phyloP scores from a whole-genome alignment of 1,140 invertebrate species.

The Gryon sp. region DNA sequence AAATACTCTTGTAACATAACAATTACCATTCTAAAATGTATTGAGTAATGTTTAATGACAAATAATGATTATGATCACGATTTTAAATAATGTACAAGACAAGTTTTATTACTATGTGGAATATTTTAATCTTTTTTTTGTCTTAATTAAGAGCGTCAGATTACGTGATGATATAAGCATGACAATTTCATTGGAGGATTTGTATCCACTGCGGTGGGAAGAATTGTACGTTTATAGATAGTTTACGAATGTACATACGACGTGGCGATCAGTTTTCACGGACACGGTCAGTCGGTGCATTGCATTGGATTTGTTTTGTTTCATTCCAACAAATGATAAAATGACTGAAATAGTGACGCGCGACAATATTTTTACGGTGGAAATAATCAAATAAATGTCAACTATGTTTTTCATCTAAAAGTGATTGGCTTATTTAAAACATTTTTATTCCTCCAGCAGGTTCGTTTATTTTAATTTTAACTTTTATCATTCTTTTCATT shows the following conservation, averaged over 20 bases:
- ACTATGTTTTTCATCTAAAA: too few relatives aligned
- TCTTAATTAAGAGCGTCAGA: constrained; percentile 4
- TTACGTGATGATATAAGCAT: constrained; percentile 27
- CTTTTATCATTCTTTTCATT: too few relatives aligned
- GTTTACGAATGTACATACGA: constrained; percentile 21
- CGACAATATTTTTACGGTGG: too few relatives aligned
- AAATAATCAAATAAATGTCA: too few relatives aligned
- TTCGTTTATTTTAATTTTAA: too few relatives aligned
- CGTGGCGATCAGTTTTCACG: constrained; percentile 35
- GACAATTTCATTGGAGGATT: constrained; percentile 35
- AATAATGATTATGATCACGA: neutral
- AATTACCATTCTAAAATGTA: too few relatives aligned
- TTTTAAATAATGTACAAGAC: neutral
- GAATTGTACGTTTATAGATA: constrained; percentile 14
- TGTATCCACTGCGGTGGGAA: constrained; percentile 35
- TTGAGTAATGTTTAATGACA: neutral
- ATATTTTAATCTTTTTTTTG: constrained; percentile 18
- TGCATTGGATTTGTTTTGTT: too few relatives aligned
- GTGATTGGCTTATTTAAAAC: too few relatives aligned
- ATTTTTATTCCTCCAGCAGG: too few relatives aligned
- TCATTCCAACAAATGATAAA: too few relatives aligned
- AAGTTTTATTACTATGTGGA: neutral
- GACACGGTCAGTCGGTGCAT: constrained; percentile 4
- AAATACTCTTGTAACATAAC: too few relatives aligned
- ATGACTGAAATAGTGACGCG: too few relatives aligned